Conservation (phyloP, 2,888 invertebrate species). For the Drosophila hawaiiensis region DNA sequence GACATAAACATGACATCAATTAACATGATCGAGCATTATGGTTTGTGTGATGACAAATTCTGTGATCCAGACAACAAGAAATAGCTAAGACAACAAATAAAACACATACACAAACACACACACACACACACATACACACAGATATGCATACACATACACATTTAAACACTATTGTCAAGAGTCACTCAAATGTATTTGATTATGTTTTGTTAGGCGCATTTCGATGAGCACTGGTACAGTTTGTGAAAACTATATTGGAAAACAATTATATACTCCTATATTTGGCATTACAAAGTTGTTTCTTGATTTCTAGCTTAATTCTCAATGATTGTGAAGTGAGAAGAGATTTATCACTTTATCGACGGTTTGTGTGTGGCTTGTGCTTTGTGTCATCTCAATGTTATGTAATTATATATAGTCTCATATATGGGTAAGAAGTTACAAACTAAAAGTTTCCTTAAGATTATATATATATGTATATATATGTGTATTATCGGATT, state of each 20-base stretch:
- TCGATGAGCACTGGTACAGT: constrained; percentile 7
- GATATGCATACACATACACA: not conserved
- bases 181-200: not conserved
- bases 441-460: constrained; percentile 26
- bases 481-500: constrained; percentile 8
- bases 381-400: constrained; percentile 56
- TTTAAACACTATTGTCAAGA: constrained; percentile 3
- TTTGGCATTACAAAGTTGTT: constrained; percentile 1
- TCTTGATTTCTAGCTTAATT: constrained; percentile 54
- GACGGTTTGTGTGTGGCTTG: constrained; percentile 51
- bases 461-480: constrained; percentile 12
- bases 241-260: constrained; percentile 1
- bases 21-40: constrained; percentile 63
- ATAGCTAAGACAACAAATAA: constrained; percentile 31
- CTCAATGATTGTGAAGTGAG: constrained; percentile 45
- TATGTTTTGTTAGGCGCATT: constrained; percentile 6
- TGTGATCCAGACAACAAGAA: constrained; percentile 84
- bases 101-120: constrained; percentile 22
- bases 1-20: constrained; percentile 49
- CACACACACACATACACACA: not conserved
- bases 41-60: constrained; percentile 85
- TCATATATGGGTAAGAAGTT: constrained; percentile 21
- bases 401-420: constrained; percentile 31
- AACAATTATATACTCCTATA: constrained; percentile 17
- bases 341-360: constrained; percentile 25